Evolutionary conservation across 2,888 invertebrate species (phyloP).

Genomic region (Amphipyra tragopoginis): DNA sequence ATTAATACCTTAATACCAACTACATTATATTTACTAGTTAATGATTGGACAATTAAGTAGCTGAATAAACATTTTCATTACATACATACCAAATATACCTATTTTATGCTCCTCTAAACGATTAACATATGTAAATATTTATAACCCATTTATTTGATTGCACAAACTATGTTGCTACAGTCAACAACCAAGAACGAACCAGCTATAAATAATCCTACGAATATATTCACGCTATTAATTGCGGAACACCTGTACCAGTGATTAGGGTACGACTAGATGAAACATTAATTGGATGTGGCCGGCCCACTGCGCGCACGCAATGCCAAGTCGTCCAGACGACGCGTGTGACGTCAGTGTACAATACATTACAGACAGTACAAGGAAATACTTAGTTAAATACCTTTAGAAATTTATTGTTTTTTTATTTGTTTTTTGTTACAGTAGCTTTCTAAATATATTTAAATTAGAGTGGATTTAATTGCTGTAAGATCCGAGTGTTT

Average conservation of each 20-base stretch:
- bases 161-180: conserved; percentile 29
- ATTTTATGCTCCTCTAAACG: too few relatives aligned
- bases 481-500: too few relatives aligned
- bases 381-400: conserved; percentile 42
- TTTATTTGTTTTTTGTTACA: conserved; percentile 4
- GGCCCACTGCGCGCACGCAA: conserved; percentile 53
- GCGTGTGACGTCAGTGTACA: conserved; percentile 36
- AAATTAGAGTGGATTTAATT: conserved; percentile 1
- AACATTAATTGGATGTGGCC: conserved; percentile 72
- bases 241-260: conserved; percentile 73
- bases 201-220: conserved; percentile 52
- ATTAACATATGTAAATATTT: conserved; percentile 21
- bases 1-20: too few relatives aligned
- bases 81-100: too few relatives aligned
- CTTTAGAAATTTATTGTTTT: conserved; percentile 20
- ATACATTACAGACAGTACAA: conserved; percentile 32
- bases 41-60: too few relatives aligned
- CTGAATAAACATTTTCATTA: too few relatives aligned
- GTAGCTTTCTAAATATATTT: conserved; percentile 14
- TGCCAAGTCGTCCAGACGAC: conserved; percentile 51
- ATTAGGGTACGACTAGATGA: conserved; percentile 64
- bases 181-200: conserved; percentile 26
- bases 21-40: too few relatives aligned
- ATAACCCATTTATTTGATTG: conserved; percentile 21
- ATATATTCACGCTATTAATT: conserved; percentile 72